These are phyloP conservation scores for Ictalurus furcatus DNA, from an alignment of 2,113 vertebrate genomes.

Conservation along the genomic window DNA sequence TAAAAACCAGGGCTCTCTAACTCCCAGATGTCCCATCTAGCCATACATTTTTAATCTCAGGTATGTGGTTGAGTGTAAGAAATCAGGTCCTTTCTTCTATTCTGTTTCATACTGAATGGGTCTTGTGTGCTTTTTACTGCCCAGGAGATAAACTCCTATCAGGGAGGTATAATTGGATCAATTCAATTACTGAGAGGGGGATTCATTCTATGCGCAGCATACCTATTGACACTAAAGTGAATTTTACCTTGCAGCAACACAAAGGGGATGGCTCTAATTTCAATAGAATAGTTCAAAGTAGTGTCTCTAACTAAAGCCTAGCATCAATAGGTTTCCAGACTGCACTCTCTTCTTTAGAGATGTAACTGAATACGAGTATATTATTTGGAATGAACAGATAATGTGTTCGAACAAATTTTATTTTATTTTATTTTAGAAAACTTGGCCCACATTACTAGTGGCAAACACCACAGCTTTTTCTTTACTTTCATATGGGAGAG, in stretches of 20 bases:
- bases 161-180: conserved; percentile 49
- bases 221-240: conserved; percentile 41
- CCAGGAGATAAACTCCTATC: conserved; percentile 49
- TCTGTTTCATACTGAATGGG: conserved; percentile 36
- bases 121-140: conserved; percentile 45
- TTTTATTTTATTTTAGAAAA: not conserved
- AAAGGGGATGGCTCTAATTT: not conserved
- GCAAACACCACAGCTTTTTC: not conserved
- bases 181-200: conserved; percentile 49
- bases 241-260: conserved; percentile 33
- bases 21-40: not conserved
- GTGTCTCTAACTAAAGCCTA: not conserved
- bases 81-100: not conserved
- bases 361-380: not conserved
- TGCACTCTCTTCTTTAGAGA: not conserved
- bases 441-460: not conserved
- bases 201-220: conserved; percentile 40
- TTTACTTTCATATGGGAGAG: not conserved
- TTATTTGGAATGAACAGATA: not conserved
- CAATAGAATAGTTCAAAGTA: not conserved
- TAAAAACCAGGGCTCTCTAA: not conserved
- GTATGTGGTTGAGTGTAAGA: not conserved
- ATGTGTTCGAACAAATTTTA: not conserved
- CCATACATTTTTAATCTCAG: conserved; percentile 22
- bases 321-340: not conserved